These are phyloP conservation scores for Berghia stephanieae DNA, from an alignment of 1,140 invertebrate species.

Conservation along the genomic window DNA sequence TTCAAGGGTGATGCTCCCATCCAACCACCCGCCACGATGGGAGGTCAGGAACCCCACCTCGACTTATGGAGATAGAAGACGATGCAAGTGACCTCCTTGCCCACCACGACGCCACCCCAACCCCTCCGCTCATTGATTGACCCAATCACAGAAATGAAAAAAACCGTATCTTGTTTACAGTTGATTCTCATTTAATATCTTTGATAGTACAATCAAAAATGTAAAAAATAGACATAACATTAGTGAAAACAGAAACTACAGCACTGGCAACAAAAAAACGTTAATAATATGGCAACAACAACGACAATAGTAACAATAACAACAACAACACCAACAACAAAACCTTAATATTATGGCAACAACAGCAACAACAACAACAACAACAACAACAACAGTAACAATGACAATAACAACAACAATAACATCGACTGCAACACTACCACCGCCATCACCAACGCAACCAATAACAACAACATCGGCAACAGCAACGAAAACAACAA, in stretches of 20 bases:
- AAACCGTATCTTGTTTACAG: slow-evolving; percentile 82
- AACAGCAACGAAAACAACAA: neutral
- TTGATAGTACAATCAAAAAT: slow-evolving; percentile 57
- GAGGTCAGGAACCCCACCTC: too few species aligned
- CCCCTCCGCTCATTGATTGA: too few species aligned
- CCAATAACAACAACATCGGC: neutral
- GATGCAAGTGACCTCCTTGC: too few species aligned
- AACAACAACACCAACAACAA: slow-evolving; percentile 4
- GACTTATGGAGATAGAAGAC: too few species aligned
- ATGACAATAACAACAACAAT: neutral
- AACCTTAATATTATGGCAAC: neutral
- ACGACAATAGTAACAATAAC: neutral
- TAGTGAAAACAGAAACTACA: neutral
- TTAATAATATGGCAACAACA: neutral
- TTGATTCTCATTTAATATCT: slow-evolving; percentile 88
- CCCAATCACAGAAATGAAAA: too few species aligned
- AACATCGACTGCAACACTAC: neutral
- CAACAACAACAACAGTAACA: neutral
- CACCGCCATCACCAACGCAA: neutral
- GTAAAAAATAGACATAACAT: neutral
- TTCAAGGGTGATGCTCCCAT: too few species aligned
- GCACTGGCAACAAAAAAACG: neutral
- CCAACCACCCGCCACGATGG: too few species aligned
- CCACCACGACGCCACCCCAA: too few species aligned
- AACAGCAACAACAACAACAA: neutral